Conservation (phyloP, 2,113 vertebrate genomes). For the Eulacestoma nigropectus region DNA sequence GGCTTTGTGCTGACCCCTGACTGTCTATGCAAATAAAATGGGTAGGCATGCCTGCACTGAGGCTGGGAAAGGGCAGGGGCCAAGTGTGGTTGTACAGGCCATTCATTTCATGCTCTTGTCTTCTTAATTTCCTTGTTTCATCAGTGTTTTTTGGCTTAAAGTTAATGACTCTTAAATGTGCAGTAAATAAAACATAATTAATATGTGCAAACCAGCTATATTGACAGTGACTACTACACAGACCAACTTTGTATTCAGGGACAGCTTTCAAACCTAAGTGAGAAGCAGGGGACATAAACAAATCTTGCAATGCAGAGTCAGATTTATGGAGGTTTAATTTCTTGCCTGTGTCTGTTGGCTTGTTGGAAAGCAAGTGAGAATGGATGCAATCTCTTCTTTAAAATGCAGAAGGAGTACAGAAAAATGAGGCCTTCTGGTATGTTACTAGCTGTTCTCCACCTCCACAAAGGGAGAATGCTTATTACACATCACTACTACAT, state of each 20-base stretch:
- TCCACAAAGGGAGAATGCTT: not conserved
- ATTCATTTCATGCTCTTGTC: not conserved
- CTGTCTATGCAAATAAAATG: not conserved
- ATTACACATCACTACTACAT: not conserved
- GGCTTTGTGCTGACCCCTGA: not conserved
- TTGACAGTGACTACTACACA: not conserved
- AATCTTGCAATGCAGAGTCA: not conserved
- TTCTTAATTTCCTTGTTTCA: not conserved
- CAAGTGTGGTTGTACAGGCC: not conserved
- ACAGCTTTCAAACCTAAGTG: not conserved
- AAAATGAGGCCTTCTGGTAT: not conserved
- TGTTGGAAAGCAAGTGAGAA: not conserved
- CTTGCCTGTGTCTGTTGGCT: not conserved
- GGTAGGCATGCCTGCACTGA: not conserved
- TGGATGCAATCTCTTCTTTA: not conserved
- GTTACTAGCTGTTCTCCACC: constrained; percentile 15
- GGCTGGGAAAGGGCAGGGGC: not conserved
- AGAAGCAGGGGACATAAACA: not conserved
- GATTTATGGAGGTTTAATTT: constrained; percentile 1
- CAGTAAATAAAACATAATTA: not conserved
- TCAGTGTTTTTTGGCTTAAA: not conserved
- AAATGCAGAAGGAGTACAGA: not conserved
- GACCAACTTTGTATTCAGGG: not conserved
- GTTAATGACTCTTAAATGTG: not conserved
- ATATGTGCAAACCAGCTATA: not conserved